phyloP scores from a whole-genome alignment of 2,797 vertebrate species.

The Enteromius argenteus region DNA sequence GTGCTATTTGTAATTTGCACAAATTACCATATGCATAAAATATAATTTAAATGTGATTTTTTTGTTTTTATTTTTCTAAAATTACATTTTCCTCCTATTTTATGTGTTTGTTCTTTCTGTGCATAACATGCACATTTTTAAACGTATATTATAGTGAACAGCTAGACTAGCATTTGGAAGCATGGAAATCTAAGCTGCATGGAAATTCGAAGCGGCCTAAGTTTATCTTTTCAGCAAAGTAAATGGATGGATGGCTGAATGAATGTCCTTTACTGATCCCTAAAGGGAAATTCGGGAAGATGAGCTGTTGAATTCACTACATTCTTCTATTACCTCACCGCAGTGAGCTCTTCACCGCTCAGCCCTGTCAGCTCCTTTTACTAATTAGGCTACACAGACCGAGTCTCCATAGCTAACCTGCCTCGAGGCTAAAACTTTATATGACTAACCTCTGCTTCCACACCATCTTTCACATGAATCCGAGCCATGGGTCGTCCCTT shows the following conservation, averaged over 20 bases:
- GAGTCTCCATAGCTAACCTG: conserved; percentile 32
- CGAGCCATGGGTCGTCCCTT: conserved; percentile 43
- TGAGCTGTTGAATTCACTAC: conserved; percentile 4
- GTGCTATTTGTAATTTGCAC: too few relatives aligned
- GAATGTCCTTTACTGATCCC: conserved; percentile 16
- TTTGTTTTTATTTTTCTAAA: not conserved
- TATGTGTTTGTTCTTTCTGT: not conserved
- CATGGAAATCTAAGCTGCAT: not conserved
- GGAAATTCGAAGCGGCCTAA: not conserved
- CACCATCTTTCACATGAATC: conserved; percentile 54
- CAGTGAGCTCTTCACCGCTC: conserved; percentile 32
- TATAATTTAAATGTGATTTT: not conserved
- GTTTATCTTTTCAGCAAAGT: conserved; percentile 11
- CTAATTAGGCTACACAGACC: conserved; percentile 40
- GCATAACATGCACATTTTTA: not conserved
- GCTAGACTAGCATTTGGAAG: not conserved
- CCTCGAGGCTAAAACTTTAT: conserved; percentile 28
- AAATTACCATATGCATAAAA: too few relatives aligned
- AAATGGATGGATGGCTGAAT: conserved; percentile 8
- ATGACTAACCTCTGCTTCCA: conserved; percentile 50
- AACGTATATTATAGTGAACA: not conserved
- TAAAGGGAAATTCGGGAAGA: conserved; percentile 12
- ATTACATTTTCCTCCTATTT: not conserved
- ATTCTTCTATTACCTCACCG: conserved; percentile 32
- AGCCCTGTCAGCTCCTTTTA: conserved; percentile 30